A percentile compares a stretch with the other conserved stretches of the same genome.
phyloP scores from a whole-genome alignment of 2,888 invertebrate species.

The Cosmorhoe ocellata region DNA sequence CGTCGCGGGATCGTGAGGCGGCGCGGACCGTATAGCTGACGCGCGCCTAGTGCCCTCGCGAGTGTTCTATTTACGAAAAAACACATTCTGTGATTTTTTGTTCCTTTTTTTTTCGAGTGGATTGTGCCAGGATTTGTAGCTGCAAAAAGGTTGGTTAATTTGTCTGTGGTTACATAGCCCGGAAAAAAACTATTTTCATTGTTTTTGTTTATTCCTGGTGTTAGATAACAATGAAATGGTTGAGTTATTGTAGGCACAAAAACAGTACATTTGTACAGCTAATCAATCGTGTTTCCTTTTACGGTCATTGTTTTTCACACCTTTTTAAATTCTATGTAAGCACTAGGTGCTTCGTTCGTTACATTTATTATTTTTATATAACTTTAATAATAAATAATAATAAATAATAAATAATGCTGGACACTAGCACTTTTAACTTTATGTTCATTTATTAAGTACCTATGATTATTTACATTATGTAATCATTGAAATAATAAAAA shows the following conservation, averaged over 20 bases:
- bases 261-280: slow-evolving; percentile 22
- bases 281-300: slow-evolving; percentile 23
- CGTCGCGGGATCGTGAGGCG: slow-evolving; percentile 39
- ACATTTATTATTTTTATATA: no score
- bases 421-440: no score
- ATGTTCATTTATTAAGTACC: no score
- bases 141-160: slow-evolving; percentile 37
- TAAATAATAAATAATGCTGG: no score
- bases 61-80: slow-evolving; percentile 58
- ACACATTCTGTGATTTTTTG: slow-evolving; percentile 50
- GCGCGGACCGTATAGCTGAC: slow-evolving; percentile 54
- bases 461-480: no score
- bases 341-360: background rate
- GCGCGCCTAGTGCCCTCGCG: slow-evolving; percentile 52
- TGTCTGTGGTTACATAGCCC: slow-evolving; percentile 3
- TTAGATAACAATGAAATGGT: slow-evolving; percentile 40
- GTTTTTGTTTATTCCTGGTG: slow-evolving; percentile 33
- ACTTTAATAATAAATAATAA: no score
- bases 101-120: slow-evolving; percentile 55
- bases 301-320: background rate
- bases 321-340: background rate
- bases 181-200: slow-evolving; percentile 20
- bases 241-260: slow-evolving; percentile 40
- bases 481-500: no score
- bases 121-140: slow-evolving; percentile 64